A percentile compares a stretch with the other conserved stretches of the same genome.
These are phyloP conservation scores for Dipodomys ordii DNA, from an alignment of 2,113 vertebrate species.

Conservation along the genomic window DNA sequence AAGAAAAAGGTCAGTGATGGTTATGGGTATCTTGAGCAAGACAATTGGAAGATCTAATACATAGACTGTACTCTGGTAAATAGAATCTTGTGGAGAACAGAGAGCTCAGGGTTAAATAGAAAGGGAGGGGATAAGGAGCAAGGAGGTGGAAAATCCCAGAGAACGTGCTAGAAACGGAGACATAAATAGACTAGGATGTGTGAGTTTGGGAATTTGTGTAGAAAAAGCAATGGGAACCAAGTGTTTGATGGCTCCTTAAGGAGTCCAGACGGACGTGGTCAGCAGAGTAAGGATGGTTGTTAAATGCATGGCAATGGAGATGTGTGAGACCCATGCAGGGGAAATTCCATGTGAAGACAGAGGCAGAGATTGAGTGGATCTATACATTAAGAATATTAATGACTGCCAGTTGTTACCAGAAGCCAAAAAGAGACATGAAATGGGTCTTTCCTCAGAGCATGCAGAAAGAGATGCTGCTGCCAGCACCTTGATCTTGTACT, in stretches of 20 bases:
- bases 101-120: neutral
- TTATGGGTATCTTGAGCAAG: neutral
- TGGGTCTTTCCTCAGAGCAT: neutral
- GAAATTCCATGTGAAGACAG: neutral
- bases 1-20: neutral
- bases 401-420: neutral
- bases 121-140: neutral
- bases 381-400: neutral
- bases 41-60: neutral
- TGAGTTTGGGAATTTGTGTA: neutral
- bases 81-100: neutral
- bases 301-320: neutral
- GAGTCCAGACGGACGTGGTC: neutral
- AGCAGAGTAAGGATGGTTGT: too few relatives aligned
- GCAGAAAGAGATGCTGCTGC: neutral
- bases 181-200: neutral
- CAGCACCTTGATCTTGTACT: neutral
- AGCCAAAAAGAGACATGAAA: neutral
- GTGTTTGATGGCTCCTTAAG: neutral
- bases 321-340: neutral
- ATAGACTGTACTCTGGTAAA: neutral
- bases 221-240: neutral
- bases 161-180: neutral
- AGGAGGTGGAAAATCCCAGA: neutral
- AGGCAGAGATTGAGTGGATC: neutral